phyloP scores from a whole-genome alignment of 1,140 invertebrate species.

The Zaprionus taronus region DNA sequence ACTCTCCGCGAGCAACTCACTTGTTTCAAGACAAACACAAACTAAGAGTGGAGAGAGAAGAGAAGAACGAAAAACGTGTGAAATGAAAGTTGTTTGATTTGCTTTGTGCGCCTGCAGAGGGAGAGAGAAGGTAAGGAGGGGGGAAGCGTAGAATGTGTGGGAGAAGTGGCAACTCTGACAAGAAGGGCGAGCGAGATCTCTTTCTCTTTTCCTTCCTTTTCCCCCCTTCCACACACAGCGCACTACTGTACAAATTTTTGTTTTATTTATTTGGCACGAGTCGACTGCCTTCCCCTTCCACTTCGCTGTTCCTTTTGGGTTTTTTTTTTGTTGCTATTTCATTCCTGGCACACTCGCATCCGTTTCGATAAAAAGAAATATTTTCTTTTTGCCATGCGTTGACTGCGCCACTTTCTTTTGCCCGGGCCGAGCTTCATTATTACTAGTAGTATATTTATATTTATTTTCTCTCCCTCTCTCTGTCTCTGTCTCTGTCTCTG shows the following conservation, averaged over 20 bases:
- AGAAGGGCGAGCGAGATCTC: conserved; percentile 4
- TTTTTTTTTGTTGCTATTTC: conserved; percentile 62
- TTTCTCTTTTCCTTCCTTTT: not conserved
- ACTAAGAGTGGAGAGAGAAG: conserved; percentile 29
- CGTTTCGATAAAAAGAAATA: conserved; percentile 84
- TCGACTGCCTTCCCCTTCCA: conserved; percentile 17
- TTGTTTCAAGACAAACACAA: conserved; percentile 76
- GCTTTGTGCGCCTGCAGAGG: conserved; percentile 46
- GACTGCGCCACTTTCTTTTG: conserved; percentile 63
- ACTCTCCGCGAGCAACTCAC: conserved; percentile 46
- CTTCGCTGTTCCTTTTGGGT: conserved; percentile 1
- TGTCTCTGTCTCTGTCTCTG: conserved; percentile 21
- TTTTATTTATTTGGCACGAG: conserved; percentile 68
- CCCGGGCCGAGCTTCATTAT: conserved; percentile 68
- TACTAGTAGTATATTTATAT: conserved; percentile 78
- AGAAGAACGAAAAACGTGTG: conserved; percentile 71
- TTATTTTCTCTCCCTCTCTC: conserved; percentile 46
- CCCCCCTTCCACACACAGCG: not conserved
- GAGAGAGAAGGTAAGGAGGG: not conserved
- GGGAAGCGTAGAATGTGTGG: not conserved
- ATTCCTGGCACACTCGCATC: conserved; percentile 82
- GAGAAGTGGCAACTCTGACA: not conserved
- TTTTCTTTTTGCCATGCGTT: conserved; percentile 80
- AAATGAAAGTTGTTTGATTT: conserved; percentile 80
- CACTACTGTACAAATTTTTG: conserved; percentile 51